phyloP scores from a whole-genome alignment of 2,888 invertebrate species.

The Aphelenchoides bicaudatus region DNA sequence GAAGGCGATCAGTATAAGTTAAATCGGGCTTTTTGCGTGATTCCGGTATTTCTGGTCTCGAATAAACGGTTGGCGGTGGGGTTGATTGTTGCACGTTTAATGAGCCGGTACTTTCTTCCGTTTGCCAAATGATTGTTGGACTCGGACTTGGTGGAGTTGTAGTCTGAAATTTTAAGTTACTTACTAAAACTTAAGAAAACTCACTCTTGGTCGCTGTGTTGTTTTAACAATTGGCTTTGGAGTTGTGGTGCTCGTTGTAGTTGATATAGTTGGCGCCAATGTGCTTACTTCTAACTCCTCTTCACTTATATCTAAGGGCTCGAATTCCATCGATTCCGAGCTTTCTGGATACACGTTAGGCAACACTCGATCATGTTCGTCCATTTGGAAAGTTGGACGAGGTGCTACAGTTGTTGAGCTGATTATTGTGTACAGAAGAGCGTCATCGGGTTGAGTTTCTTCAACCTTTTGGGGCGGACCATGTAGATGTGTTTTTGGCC shows the following conservation, averaged over 20 bases:
- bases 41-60: no score
- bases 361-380: no score
- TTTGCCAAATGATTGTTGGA: neutral
- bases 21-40: no score
- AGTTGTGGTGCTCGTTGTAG: conserved; percentile 13
- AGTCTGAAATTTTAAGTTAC: neutral
- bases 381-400: neutral
- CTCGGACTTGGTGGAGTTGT: conserved; percentile 3
- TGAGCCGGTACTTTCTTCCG: conserved; percentile 6
- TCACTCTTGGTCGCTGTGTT: conserved; percentile 8
- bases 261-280: neutral
- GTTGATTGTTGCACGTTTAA: neutral
- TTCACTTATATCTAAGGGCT: no score
- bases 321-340: no score
- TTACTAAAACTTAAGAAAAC: neutral
- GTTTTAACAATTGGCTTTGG: neutral
- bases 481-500: neutral
- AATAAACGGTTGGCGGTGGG: neutral
- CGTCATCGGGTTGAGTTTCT: conserved; percentile 1
- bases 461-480: neutral
- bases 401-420: neutral
- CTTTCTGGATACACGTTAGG: no score
- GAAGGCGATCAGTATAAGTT: no score
- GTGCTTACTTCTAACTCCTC: no score
- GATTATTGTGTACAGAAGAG: neutral